Evolutionary conservation across 1,140 invertebrate genomes (phyloP).

Genomic region (Tribolium madens): DNA sequence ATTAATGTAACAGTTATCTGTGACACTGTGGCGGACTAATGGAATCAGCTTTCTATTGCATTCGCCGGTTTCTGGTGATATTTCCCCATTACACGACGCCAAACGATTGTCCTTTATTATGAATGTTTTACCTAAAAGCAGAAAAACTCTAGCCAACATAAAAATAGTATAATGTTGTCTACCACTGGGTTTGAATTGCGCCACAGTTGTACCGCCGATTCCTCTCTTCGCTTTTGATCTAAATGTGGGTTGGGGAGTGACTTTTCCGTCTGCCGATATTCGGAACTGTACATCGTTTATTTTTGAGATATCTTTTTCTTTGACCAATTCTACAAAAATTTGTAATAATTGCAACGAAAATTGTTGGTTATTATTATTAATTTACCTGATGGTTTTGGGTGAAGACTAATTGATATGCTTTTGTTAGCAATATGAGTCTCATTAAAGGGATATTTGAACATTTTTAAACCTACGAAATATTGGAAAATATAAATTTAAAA

Average conservation of each 20-base stretch:
- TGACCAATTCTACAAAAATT: too few species aligned
- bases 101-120: neutral
- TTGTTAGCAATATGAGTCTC: too few species aligned
- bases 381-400: too few species aligned
- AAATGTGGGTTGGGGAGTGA: neutral
- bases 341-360: too few species aligned
- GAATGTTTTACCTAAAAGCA: neutral
- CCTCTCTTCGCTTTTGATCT: neutral
- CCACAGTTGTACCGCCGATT: neutral
- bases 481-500: too few species aligned
- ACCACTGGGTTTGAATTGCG: neutral
- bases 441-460: too few species aligned
- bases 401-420: too few species aligned
- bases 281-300: neutral
- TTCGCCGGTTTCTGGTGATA: neutral
- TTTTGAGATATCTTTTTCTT: neutral
- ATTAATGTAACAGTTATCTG: neutral
- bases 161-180: neutral
- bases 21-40: neutral
- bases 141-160: neutral
- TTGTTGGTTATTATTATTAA: too few species aligned
- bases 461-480: too few species aligned
- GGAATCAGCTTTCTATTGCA: neutral
- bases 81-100: neutral
- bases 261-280: neutral